Evolutionary conservation across 1,140 invertebrate species (phyloP).

Genomic region (Coelopa frigida): DNA sequence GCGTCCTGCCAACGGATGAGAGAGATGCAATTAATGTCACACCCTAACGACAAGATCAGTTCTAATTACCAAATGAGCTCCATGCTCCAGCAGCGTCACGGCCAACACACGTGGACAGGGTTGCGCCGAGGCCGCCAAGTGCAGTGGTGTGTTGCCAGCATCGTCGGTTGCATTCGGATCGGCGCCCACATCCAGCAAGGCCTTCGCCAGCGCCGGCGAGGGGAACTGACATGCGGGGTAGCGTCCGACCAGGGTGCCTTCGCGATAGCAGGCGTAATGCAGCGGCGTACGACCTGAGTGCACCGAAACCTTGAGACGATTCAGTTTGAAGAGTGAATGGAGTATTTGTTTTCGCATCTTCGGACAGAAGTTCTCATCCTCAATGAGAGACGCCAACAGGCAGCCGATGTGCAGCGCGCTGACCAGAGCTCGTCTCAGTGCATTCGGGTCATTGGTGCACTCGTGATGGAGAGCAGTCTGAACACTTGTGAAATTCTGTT

Average conservation of each 20-base stretch:
- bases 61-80: slow-evolving; percentile 66
- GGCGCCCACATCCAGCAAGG: slow-evolving; percentile 76
- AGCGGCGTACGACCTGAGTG: slow-evolving; percentile 67
- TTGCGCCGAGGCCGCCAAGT: slow-evolving; percentile 42
- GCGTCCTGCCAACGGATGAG: slow-evolving; percentile 50
- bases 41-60: not conserved
- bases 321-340: slow-evolving; percentile 61
- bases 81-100: slow-evolving; percentile 61
- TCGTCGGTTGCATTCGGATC: slow-evolving; percentile 67
- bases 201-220: slow-evolving; percentile 61
- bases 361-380: slow-evolving; percentile 48
- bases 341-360: slow-evolving; percentile 53
- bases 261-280: slow-evolving; percentile 70
- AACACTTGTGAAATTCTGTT: too few species aligned
- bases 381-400: slow-evolving; percentile 60
- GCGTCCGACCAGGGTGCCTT: slow-evolving; percentile 52
- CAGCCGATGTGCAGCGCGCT: slow-evolving; percentile 77
- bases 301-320: slow-evolving; percentile 61
- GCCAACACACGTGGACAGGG: slow-evolving; percentile 60
- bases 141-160: slow-evolving; percentile 57
- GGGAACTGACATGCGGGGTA: slow-evolving; percentile 73
- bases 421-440: slow-evolving; percentile 76
- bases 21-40: not conserved
- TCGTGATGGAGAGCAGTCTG: too few species aligned
- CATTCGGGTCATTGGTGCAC: slow-evolving; percentile 62